Evolutionary conservation across 2,888 invertebrate genomes (phyloP), one percentile per base, ranked within the genome.

Genomic region (Cephus nigrinus): DNA sequence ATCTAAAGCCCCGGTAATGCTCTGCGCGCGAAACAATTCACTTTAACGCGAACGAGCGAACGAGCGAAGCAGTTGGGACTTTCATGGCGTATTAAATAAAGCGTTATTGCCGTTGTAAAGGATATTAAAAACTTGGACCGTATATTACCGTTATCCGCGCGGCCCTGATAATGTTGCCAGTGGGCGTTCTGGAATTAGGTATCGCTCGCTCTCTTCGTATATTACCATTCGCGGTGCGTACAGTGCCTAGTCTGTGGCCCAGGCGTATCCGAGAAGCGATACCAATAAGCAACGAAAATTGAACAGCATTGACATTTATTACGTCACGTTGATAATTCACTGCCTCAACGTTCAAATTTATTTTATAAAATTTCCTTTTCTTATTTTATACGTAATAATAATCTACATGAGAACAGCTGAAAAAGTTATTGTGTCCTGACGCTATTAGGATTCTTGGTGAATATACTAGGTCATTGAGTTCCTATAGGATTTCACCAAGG

Each of bases 61-160:
- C 12, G 79, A 75, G 69, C 68, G 9, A 69, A 75, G 74, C 77
- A 79, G 75, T 79, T 77, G 77, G 74, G 77, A 82, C 82, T 78
- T 82, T 80, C 80, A 78, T 80, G 69, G 81, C 75, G 75, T 77
- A 79, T 80, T 79, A 79, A 79, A 82, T 79, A 77, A 81, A 80
- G 74, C 79, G 80, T 82, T 77, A 81, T 81, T 79, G 75, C 80
- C 76, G 77, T 78, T 79, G 78, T 80, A 76, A 80, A 80, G 78
- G 78, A 81, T 82, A 80, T 81, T 79, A 78, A 81, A 81, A 82
- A 81, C 31, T 71, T 71, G 71, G 71, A 71, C 32, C 71, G 71
- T 71, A 71, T 33, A 71, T 71, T 71, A 71, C 31, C 32, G 71
- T 71, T 71, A 71, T 71, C 71, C 71, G 71, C 71, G 15, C 71